Conservation (phyloP, 2,113 vertebrate genomes). For the Anseranas semipalmata region DNA sequence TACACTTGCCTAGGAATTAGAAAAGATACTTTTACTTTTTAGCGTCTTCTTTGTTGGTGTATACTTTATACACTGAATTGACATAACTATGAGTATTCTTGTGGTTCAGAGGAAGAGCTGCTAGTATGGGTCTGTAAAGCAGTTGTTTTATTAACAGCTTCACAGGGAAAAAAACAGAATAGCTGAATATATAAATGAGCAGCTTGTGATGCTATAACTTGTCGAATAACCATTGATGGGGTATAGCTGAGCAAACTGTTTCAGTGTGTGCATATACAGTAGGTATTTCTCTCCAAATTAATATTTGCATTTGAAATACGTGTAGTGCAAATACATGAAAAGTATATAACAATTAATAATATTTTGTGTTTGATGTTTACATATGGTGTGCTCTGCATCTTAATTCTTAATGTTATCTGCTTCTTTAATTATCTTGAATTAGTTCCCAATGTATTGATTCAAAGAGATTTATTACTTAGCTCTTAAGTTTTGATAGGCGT, state of each 20-base stretch:
- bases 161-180: not conserved
- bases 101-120: not conserved
- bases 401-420: constrained; percentile 32
- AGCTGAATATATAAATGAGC: constrained; percentile 24
- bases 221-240: constrained; percentile 51
- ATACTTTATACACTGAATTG: not conserved
- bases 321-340: constrained; percentile 57
- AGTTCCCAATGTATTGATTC: constrained; percentile 49
- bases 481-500: not conserved
- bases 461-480: constrained; percentile 21
- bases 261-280: constrained; percentile 64
- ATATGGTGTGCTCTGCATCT: constrained; percentile 56
- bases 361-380: constrained; percentile 68
- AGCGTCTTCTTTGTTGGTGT: not conserved
- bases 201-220: constrained; percentile 38
- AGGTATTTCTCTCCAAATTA: constrained; percentile 62
- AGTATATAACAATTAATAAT: constrained; percentile 66
- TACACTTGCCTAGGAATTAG: not conserved
- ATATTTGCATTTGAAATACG: constrained; percentile 65
- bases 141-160: constrained; percentile 38
- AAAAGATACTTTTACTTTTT: not conserved
- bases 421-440: constrained; percentile 42
- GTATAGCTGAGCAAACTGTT: constrained; percentile 66
- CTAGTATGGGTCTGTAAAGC: not conserved
- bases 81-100: not conserved